A percentile compares a stretch with the other conserved stretches of the same genome.
Evolutionary conservation across 2,113 vertebrate species (phyloP).

Genomic region (Scopus umbretta): DNA sequence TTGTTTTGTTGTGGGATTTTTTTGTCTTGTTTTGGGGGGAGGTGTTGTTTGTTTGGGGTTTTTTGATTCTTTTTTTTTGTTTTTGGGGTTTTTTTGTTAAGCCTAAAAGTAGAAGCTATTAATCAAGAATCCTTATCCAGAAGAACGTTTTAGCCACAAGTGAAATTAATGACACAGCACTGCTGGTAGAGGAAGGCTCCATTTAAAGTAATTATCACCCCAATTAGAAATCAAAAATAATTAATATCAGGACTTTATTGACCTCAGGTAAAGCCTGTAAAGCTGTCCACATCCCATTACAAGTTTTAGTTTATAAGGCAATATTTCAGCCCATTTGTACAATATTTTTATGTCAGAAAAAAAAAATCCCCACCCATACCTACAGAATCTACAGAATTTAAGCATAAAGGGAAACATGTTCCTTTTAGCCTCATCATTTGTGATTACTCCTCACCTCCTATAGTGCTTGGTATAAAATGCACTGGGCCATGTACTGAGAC

Average conservation of each 20-base stretch:
- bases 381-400: not conserved
- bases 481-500: not conserved
- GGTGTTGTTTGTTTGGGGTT: not conserved
- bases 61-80: not conserved
- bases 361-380: fast-evolving
- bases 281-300: not conserved
- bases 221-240: not conserved
- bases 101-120: not conserved
- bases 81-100: not conserved
- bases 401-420: not conserved
- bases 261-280: not conserved
- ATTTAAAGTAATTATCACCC: not conserved
- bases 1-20: too few species aligned
- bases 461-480: not conserved
- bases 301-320: not conserved
- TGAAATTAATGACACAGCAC: conserved; percentile 1
- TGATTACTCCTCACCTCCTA: not conserved
- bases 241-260: not conserved
- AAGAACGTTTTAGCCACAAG: not conserved
- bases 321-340: not conserved
- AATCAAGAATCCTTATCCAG: not conserved
- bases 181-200: not conserved
- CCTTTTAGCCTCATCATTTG: not conserved
- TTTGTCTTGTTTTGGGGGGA: too few species aligned
- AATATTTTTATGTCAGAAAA: not conserved